A percentile compares a stretch with the other conserved stretches of the same genome.
These are phyloP conservation scores for Styela clava DNA, from an alignment of 23 tunicate genomes.

Conservation along the genomic window DNA sequence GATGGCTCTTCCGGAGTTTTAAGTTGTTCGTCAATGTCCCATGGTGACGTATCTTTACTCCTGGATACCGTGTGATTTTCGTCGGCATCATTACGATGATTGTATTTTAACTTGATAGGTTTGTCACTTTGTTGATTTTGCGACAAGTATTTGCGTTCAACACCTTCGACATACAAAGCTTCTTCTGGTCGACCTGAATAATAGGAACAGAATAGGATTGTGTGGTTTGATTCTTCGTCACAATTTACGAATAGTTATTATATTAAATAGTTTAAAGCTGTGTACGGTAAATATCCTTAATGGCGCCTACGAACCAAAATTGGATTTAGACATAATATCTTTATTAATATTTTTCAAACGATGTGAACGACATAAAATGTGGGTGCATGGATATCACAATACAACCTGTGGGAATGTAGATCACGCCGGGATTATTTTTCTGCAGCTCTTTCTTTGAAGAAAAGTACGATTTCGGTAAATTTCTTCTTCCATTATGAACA, in stretches of 20 bases:
- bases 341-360: no score
- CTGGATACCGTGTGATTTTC: constrained; percentile 3
- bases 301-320: no score
- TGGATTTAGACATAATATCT: no score
- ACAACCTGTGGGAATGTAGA: constrained; percentile 23
- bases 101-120: constrained; percentile 14
- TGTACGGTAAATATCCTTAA: no score
- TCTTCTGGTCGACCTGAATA: constrained; percentile 34
- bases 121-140: neutral
- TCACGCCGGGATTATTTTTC: constrained; percentile 14
- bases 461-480: constrained; percentile 8
- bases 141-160: neutral
- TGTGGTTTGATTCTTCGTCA: no score
- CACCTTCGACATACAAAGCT: constrained; percentile 14
- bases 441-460: neutral
- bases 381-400: no score
- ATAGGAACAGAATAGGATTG: no score
- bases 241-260: no score
- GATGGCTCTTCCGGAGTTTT: neutral
- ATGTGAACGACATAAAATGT: no score
- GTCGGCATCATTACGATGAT: constrained; percentile 6
- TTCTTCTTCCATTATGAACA: neutral
- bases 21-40: constrained; percentile 24
- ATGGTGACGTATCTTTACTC: constrained; percentile 32
- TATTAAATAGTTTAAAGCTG: no score